Evolutionary conservation across 2,888 invertebrate genomes (phyloP), one percentile per base, ranked within the genome.

Genomic region (Pachliopta kotzebuea): DNA sequence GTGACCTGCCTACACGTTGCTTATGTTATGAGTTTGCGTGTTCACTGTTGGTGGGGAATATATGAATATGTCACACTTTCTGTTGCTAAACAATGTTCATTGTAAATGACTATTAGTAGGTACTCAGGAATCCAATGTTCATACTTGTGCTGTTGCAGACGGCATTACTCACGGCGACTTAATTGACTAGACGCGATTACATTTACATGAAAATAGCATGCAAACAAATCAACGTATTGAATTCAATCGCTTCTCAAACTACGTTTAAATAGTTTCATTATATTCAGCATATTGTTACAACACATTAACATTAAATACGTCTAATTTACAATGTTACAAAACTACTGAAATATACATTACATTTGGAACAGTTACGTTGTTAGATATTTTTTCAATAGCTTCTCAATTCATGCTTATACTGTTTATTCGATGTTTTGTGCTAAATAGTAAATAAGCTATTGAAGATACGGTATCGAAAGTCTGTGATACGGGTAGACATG

Each of bases 1-100:
- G 86, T 88, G 88, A 88, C 88, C 88, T 86, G 87, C 84, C 83
- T 79, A 79, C 85, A 84, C 83, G 77, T 79, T 69, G 68, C 65
- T 59, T 68, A 63, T 66, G 72, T 84, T 85, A 77, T 71, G 77
- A 76, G 74, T 74, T 68, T 53, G 60, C 56, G 42, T 60, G 61
- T 42, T 64, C 61, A 64, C 56, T 62, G 49, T 58, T 56, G 42
- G 29, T 17, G 55, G 56, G 63, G 70, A 69, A 68, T 70, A 67
- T 69, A 67, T 72, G 68, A 68, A 71, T 67, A 67, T 65, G 60
- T 63, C 60, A 62, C 59, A 61, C 67, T 68, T 62, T 58, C 62
- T 58, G 56, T 63, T 63, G 68, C 66, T 67, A 67, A 61, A 71
- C 70, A 71, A 69, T 69, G 76, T 67, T 68, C 67, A 64, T 69